Percentiles rank a stretch among this genome's conserved stretches.
Evolutionary conservation across 2,797 vertebrate genomes (phyloP).

Genomic region (Nyctibius grandis): DNA sequence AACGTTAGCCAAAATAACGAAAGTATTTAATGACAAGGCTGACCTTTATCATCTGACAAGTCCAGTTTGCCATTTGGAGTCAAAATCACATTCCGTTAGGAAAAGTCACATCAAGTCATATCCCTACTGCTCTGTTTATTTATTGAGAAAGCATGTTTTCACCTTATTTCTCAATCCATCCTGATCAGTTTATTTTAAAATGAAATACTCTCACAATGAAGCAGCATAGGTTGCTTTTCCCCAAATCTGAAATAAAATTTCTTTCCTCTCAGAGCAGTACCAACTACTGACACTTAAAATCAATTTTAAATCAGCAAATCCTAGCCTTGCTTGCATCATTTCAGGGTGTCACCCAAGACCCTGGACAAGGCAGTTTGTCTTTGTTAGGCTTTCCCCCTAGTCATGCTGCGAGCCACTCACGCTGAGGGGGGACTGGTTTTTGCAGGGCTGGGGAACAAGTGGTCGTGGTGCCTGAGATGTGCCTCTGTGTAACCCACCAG

Average conservation of each 20-base stretch:
- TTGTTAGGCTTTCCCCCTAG: background rate
- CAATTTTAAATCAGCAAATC: background rate
- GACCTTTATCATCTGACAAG: conserved; percentile 49
- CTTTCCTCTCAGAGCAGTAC: background rate
- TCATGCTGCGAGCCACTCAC: fast-evolving
- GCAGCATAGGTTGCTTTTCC: background rate
- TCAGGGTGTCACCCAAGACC: background rate
- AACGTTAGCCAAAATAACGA: background rate
- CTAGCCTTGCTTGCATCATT: background rate
- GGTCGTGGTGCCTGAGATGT: background rate
- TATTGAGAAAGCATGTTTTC: conserved; percentile 47
- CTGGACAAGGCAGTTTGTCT: background rate
- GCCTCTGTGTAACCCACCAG: background rate
- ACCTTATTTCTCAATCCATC: conserved; percentile 57
- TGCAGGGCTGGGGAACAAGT: background rate
- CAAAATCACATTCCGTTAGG: conserved; percentile 40
- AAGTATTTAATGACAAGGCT: background rate
- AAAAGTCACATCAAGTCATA: conserved; percentile 46
- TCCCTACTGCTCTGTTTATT: conserved; percentile 46
- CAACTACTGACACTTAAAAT: background rate
- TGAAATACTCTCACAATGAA: conserved; percentile 33
- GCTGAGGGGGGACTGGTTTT: background rate
- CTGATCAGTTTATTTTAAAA: conserved; percentile 47
- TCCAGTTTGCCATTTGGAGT: conserved; percentile 25
- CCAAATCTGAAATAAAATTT: background rate